These are phyloP conservation scores for Proteles cristata DNA, from an alignment of 2,113 vertebrate genomes.

Conservation along the genomic window DNA sequence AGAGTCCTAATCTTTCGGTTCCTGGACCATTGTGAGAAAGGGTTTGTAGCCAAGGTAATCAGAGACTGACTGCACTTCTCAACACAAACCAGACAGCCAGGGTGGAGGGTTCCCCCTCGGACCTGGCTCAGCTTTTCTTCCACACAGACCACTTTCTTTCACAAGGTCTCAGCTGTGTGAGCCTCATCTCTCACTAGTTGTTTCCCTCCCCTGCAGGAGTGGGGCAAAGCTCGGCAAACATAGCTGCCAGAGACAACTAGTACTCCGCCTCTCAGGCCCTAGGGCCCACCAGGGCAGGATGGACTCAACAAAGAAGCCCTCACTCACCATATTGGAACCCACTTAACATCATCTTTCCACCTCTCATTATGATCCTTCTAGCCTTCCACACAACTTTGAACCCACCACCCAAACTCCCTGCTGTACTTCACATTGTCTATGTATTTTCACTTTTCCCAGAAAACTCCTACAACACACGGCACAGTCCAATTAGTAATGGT, in stretches of 20 bases:
- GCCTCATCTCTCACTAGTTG: neutral
- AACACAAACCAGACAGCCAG: neutral
- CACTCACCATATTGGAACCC: neutral
- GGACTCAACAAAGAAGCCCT: neutral
- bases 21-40: neutral
- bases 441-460: neutral
- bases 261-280: neutral
- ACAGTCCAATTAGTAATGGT: neutral
- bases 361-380: neutral
- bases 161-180: neutral
- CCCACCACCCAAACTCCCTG: neutral
- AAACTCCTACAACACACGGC: neutral
- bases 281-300: neutral
- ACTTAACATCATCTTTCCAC: neutral
- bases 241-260: neutral
- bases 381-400: neutral
- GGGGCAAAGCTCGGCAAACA: neutral
- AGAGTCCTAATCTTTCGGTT: slow-evolving; percentile 38
- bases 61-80: slow-evolving; percentile 44
- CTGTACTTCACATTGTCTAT: neutral
- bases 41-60: slow-evolving; percentile 52
- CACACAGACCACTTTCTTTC: neutral
- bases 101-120: neutral
- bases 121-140: neutral
- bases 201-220: neutral